phyloP scores from a whole-genome alignment of 2,797 vertebrate species.

The Hippoglossus hippoglossus region DNA sequence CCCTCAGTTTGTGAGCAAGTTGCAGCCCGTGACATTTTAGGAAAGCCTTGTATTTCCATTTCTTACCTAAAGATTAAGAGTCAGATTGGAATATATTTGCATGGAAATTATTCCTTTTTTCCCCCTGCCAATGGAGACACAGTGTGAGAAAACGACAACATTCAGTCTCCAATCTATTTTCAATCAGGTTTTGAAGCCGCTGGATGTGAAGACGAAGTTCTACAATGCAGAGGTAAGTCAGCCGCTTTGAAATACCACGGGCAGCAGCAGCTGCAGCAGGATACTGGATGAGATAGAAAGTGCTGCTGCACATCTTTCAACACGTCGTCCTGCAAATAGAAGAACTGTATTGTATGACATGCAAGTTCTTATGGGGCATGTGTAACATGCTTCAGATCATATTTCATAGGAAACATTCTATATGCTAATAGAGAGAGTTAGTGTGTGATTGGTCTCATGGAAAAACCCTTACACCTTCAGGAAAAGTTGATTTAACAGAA shows the following conservation, averaged over 20 bases:
- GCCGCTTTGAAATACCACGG: constrained; percentile 7
- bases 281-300: background rate
- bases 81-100: constrained; percentile 4
- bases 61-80: too few relatives aligned
- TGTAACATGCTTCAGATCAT: constrained; percentile 48
- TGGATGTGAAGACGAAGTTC: constrained; percentile 99
- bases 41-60: background rate
- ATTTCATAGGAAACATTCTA: constrained; percentile 44
- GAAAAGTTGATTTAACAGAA: background rate
- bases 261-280: background rate
- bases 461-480: constrained; percentile 58
- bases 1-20: constrained; percentile 10
- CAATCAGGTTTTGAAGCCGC: constrained; percentile 95
- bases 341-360: constrained; percentile 27
- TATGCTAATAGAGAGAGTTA: constrained; percentile 43
- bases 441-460: constrained; percentile 32
- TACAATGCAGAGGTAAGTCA: constrained; percentile 96
- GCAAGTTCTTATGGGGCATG: constrained; percentile 28
- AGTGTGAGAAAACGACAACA: constrained; percentile 61
- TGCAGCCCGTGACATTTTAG: background rate
- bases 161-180: constrained; percentile 87
- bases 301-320: constrained; percentile 6
- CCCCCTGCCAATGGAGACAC: constrained; percentile 48
- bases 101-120: background rate
- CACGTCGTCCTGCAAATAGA: constrained; percentile 33